These are phyloP conservation scores for Harpagifer antarcticus DNA, from an alignment of 2,797 vertebrate genomes.

Conservation along the genomic window DNA sequence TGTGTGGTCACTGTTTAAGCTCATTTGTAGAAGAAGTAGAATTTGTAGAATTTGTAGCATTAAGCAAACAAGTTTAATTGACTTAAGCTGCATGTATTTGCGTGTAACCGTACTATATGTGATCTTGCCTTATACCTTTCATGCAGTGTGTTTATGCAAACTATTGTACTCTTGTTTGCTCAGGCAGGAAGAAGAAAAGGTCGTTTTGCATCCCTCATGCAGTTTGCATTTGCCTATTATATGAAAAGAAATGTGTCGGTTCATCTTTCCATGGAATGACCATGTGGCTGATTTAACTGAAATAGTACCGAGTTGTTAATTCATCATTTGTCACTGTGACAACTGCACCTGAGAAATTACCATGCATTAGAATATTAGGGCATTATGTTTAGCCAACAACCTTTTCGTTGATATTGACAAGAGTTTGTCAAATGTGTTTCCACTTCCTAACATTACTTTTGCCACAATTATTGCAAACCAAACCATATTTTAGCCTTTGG, in stretches of 20 bases:
- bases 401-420: not conserved
- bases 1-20: slow-evolving; percentile 24
- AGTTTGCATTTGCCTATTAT: not conserved
- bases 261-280: slow-evolving; percentile 1
- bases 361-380: not conserved
- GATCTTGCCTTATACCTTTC: not conserved
- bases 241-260: slow-evolving; percentile 2
- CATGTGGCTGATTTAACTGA: not conserved
- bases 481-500: too few species aligned
- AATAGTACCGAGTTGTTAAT: not conserved
- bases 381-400: not conserved
- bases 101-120: slow-evolving; percentile 3
- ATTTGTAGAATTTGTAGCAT: slow-evolving; percentile 7
- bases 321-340: not conserved
- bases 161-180: not conserved
- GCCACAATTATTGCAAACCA: not conserved
- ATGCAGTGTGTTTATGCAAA: slow-evolving; percentile 28
- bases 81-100: slow-evolving; percentile 18
- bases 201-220: slow-evolving; percentile 15
- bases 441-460: not conserved
- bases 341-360: not conserved
- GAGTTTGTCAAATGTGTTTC: not conserved
- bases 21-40: slow-evolving; percentile 27
- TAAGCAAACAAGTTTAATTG: not conserved
- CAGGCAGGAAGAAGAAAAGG: slow-evolving; percentile 13